Evolutionary conservation across 2,888 invertebrate species (phyloP), one percentile per base, ranked within the genome.

Genomic region (Andrena camellia): DNA sequence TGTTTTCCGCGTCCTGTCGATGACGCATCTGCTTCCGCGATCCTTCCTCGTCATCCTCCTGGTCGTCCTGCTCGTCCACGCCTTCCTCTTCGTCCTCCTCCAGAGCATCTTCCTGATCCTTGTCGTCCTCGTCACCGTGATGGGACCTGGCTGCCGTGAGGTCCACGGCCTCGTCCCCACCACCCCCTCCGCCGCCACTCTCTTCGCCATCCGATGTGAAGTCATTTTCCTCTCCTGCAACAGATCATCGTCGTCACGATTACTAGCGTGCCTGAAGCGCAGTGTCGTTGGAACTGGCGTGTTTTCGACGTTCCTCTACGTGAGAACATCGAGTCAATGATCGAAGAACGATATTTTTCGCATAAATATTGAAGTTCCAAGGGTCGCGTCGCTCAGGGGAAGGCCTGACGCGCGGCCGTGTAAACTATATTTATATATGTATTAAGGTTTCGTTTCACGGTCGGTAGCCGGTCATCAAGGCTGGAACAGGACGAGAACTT

Each of bases 1-100:
- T 97, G 93, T 97, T 97, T 90, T 97, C 97, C 57, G 97, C 97
- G 93, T 97, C 97, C 94, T 97, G 97, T 84, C 96, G 95, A 94
- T 97, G 96, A 89, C 96, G 95, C 93, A 96, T 96, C 93, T 96
- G 96, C 92, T 97, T 97, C 90, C 96, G 94, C 89, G 96, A 94
- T 91, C 96, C 96, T 77, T 96, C 96, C 70, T 95, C 95, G 81
- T 96, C 95, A 50, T 95, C 95, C 3, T 94, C 94, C 66, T 92
- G 92, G 35, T 93, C 93, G 23, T 93, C 94, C 57, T 91, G 91
- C 59, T 93, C 94, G 60, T 94, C 94, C 35, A 91, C 90, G 50
- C 87, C 91, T 73, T 92, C 93, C 73, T 92, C 93, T 77, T 95
- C 95, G 87, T 96, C 96, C 94, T 96, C 91, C 90, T 91, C 91